Evolutionary conservation across 2,888 invertebrate genomes (phyloP), one percentile per base, ranked within the genome.

Genomic region (Seira ritae): DNA sequence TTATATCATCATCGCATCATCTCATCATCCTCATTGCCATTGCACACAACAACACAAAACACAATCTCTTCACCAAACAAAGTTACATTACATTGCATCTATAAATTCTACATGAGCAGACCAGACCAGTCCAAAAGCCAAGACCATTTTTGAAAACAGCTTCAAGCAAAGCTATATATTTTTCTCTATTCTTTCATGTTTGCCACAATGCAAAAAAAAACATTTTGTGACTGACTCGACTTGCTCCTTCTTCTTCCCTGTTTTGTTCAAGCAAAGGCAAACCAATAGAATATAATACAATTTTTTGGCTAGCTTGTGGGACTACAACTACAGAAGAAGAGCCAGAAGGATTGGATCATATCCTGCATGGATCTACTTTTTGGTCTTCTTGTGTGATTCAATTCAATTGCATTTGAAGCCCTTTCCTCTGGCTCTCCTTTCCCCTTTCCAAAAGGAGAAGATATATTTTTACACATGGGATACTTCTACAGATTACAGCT

Each of bases 271-370:
- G 55, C 55, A 31, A 31, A 55, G 17, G 55, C 55, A 31, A 31
- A 31, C 3, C 31, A 31, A 31, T 31, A 31, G 31, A 31, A 31
- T 8, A 31, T 31, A 31, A 31, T 31, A 31, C 31, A 17, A 8
- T 55, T 55, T 55, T 55, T 55, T 55, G 55, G 55, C 55, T 55
- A 17, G 17, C 42, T 42, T 42, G 42, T n/a, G n/a, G n/a, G n/a
- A n/a, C n/a, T n/a, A n/a, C n/a, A n/a, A n/a, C n/a, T n/a, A n/a
- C n/a, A n/a, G n/a, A n/a, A n/a, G n/a, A n/a, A n/a, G n/a, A 12
- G 12, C 12, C 42, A 42, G 12, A 42, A n/a, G 55, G 55, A 55
- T n/a, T 55, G 55, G 55, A 55, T 55, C 55, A 55, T 42, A 6
- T 8, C 12, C 42, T 8, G 6, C 42, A 42, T 55, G 55, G 55